Base-by-base conservation (phyloP, 2,888 invertebrate genomes). In the Tigriopus californicus region DNA sequence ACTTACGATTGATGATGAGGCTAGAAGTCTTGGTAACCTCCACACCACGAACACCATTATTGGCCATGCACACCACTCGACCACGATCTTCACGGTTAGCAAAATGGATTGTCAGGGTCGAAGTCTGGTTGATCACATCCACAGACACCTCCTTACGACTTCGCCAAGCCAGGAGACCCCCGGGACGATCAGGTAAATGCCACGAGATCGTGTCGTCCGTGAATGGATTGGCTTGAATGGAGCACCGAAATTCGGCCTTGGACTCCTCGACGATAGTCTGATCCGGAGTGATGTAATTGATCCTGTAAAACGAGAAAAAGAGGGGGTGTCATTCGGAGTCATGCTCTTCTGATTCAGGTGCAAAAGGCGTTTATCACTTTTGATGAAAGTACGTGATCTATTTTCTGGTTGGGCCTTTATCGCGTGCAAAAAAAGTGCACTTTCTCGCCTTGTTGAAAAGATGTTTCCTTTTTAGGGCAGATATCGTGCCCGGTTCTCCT, bases 1-100 rank as follows among this genome's bases (percentile, higher is more conserved):
- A 52, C 52, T 52, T 52, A 52, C 52, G 52, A 52, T 52, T 52
- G 52, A 52, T 33, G 18, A 33, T 52, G n/a, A 52, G 52, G 33
- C 33, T 25, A 13, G 52, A 33, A 33, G 25, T 52, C 25, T 52
- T 20, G 10, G 10, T 18, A 10, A 52, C 15, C 20, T 24, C n/a
- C 15, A 24, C 33, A 15, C 33, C 5, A 15, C 25, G 33, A 33
- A 52, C 33, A n/a, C 33, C 33, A 52, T 52, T 52, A 15, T 24
- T 52, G 11, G 52, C 52, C 22, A 33, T 24, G 22, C 52, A 52
- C 33, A 33, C 33, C 5, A 52, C 33, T 11, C 15, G 33, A 33
- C 52, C 52, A 1, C 25, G 22, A 4, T 52, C 33, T 52, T 33
- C 52, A 15, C 52, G 18, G 33, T 52, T 24, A 6, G 52, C 52